phyloP scores from a whole-genome alignment of 2,113 vertebrate genomes.

The Camelus dromedarius region DNA sequence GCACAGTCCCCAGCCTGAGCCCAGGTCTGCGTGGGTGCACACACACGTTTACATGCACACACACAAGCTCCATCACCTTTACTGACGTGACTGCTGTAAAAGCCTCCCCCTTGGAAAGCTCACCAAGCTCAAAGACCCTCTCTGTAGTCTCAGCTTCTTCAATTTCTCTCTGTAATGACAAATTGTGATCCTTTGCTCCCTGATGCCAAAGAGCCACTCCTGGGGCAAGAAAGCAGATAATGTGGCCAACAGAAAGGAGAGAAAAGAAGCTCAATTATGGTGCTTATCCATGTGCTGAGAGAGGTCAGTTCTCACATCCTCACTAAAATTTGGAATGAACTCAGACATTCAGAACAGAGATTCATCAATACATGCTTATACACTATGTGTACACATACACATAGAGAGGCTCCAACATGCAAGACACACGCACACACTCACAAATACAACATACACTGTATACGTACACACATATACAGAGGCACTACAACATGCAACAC shows the following conservation, averaged over 20 bases:
- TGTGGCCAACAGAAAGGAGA: background rate
- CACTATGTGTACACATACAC: background rate
- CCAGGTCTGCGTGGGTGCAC: background rate
- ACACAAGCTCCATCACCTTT: background rate
- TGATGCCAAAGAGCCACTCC: background rate
- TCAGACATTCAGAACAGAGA: background rate
- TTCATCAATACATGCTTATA: too few species aligned
- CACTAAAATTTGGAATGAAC: background rate
- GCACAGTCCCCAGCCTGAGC: background rate
- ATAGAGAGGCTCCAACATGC: background rate
- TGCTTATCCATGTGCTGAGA: background rate
- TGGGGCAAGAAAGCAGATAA: background rate
- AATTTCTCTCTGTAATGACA: background rate
- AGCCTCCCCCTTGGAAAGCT: background rate
- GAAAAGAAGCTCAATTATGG: background rate
- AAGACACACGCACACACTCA: background rate
- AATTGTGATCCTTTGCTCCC: background rate
- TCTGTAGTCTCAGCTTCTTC: background rate
- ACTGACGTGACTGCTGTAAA: background rate
- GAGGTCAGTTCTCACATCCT: background rate
- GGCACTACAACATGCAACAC: background rate
- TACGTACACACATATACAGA: background rate
- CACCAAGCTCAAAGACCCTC: background rate
- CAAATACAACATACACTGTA: background rate
- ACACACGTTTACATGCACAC: rapidly evolving